A percentile compares a stretch with the other conserved stretches of the same genome.
Evolutionary conservation across 2,888 invertebrate species (phyloP).

Genomic region (Arrhopalites spinosus): DNA sequence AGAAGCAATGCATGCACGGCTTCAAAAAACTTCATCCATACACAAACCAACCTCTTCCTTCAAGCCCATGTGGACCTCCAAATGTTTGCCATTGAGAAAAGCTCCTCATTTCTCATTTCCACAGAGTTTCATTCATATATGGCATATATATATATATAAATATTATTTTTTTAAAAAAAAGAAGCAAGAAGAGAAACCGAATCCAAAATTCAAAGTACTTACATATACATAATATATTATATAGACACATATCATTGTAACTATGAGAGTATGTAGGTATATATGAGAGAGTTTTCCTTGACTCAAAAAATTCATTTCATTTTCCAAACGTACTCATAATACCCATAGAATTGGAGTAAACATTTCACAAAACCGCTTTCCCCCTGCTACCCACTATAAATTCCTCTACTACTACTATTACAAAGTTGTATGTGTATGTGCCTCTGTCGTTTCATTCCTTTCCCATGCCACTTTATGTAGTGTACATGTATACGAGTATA

Average conservation of each 20-base stretch:
- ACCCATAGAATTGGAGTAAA: background rate
- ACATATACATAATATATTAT: background rate
- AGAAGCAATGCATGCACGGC: background rate
- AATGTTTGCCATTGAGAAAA: conserved; percentile 34
- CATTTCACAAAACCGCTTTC: conserved; percentile 10
- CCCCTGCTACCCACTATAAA: conserved; percentile 30
- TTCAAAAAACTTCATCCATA: conserved; percentile 11
- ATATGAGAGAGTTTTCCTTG: background rate
- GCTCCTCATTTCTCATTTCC: conserved; percentile 34
- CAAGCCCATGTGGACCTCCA: background rate
- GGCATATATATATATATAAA: no score
- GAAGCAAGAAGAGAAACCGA: background rate
- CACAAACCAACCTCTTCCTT: background rate
- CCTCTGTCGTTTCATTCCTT: background rate
- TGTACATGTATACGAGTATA: background rate
- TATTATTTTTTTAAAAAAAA: conserved; percentile 10
- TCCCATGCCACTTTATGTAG: background rate
- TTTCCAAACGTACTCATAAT: background rate
- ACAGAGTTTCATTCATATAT: conserved; percentile 20
- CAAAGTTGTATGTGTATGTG: background rate
- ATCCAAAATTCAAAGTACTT: background rate
- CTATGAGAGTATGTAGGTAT: background rate
- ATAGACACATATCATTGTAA: background rate
- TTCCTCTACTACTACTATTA: background rate
- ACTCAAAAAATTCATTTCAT: conserved; percentile 22